Percentiles rank a stretch among this genome's conserved stretches.
phyloP scores from a whole-genome alignment of 2,113 vertebrate genomes.

The Grus americana region DNA sequence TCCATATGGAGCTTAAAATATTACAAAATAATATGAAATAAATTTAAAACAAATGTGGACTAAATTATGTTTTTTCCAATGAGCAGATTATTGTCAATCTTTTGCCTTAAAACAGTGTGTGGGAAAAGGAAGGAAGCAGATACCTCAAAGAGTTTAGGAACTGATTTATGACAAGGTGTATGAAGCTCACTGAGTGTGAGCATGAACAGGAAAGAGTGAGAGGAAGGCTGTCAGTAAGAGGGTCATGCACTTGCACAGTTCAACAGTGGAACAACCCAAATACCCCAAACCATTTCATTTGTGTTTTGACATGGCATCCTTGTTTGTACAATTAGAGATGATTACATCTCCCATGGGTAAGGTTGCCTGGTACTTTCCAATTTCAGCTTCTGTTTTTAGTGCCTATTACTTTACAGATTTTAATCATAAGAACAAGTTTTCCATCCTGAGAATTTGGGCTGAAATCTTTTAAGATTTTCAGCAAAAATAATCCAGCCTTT shows the following conservation, averaged over 20 bases:
- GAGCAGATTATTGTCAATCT: background rate
- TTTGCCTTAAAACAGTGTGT: background rate
- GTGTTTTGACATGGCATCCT: background rate
- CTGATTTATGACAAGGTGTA: background rate
- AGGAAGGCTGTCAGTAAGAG: background rate
- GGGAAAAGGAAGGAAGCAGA: background rate
- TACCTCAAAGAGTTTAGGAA: background rate
- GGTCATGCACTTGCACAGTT: background rate
- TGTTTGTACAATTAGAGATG: background rate
- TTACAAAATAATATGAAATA: slow-evolving; percentile 37
- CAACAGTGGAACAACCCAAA: background rate
- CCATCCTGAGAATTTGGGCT: background rate
- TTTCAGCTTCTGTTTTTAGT: background rate
- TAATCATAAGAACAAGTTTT: background rate
- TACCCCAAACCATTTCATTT: background rate
- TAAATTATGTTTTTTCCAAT: background rate
- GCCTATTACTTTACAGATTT: background rate
- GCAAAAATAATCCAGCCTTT: background rate
- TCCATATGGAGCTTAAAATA: slow-evolving; percentile 46
- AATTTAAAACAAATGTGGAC: slow-evolving; percentile 31
- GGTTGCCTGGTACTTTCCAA: background rate
- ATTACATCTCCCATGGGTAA: background rate
- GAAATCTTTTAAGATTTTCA: background rate
- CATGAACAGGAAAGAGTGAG: background rate
- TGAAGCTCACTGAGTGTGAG: background rate